These are phyloP conservation scores for Molossus alvarezi DNA, from an alignment of 2,797 vertebrate species.

Conservation along the genomic window DNA sequence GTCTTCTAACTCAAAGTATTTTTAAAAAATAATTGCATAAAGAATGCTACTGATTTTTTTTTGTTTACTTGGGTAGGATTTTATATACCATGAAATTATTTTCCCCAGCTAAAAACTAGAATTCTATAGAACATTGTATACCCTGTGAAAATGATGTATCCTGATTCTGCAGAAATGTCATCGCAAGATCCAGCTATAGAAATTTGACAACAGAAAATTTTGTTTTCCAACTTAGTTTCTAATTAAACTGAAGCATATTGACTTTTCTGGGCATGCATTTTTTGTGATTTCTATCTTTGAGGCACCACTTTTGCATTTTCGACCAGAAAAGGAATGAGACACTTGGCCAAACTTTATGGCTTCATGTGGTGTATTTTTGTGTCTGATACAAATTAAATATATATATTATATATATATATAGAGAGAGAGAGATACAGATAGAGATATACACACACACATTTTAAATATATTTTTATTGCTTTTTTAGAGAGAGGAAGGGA, in stretches of 20 bases:
- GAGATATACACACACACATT: too few species aligned
- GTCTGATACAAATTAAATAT: background rate
- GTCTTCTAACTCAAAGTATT: constrained; percentile 30
- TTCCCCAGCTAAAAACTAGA: constrained; percentile 46
- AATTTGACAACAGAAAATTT: constrained; percentile 52
- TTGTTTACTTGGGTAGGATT: constrained; percentile 45
- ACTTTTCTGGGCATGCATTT: constrained; percentile 59
- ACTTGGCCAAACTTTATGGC: background rate
- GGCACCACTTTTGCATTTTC: constrained; percentile 33
- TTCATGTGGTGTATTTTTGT: constrained; percentile 38
- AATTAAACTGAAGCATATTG: constrained; percentile 58
- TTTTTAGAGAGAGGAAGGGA: too few species aligned
- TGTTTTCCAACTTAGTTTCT: constrained; percentile 42
- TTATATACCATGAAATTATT: constrained; percentile 68
- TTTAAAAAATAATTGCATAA: constrained; percentile 57
- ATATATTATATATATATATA: too few species aligned
- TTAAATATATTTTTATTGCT: too few species aligned
- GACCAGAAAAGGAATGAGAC: constrained; percentile 20
- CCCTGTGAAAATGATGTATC: constrained; percentile 23
- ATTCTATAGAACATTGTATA: constrained; percentile 30
- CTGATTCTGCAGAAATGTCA: constrained; percentile 40
- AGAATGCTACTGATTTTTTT: constrained; percentile 49
- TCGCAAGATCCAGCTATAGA: constrained; percentile 12
- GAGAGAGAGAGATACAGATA: too few species aligned
- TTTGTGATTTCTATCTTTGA: constrained; percentile 66